Evolutionary conservation across 2,113 vertebrate genomes (phyloP).

Genomic region (Tragelaphus buxtoni): DNA sequence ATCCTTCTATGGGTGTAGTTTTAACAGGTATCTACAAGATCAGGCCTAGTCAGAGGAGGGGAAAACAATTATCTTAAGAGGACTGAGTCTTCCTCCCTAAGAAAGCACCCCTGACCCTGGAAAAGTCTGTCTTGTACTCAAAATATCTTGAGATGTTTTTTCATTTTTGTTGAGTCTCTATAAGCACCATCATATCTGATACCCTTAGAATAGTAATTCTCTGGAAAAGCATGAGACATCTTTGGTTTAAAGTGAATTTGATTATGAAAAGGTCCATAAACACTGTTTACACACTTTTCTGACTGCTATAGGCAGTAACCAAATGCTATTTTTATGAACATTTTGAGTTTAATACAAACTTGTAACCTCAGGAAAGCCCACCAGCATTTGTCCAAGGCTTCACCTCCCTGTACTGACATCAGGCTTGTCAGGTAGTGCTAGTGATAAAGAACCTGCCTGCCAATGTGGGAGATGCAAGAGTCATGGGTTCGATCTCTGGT

Average conservation of each 20-base stretch:
- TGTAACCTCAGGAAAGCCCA: not conserved
- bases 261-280: not conserved
- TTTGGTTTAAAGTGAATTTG: not conserved
- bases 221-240: not conserved
- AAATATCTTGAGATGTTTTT: not conserved
- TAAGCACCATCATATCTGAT: not conserved
- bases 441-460: not conserved
- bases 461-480: not conserved
- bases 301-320: not conserved
- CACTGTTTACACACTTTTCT: not conserved
- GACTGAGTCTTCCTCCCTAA: not conserved
- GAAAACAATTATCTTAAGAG: not conserved
- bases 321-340: not conserved
- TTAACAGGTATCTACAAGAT: not conserved
- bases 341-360: not conserved
- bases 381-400: not conserved
- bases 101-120: not conserved
- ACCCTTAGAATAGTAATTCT: not conserved
- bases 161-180: not conserved
- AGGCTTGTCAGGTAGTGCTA: not conserved
- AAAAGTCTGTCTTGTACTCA: not conserved
- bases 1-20: not conserved
- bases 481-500: not conserved
- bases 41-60: not conserved
- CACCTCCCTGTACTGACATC: too few species aligned